Percentiles rank a stretch among this genome's conserved stretches.
Conservation (phyloP, 2,888 invertebrate species). For the Drosophila formosana region DNA sequence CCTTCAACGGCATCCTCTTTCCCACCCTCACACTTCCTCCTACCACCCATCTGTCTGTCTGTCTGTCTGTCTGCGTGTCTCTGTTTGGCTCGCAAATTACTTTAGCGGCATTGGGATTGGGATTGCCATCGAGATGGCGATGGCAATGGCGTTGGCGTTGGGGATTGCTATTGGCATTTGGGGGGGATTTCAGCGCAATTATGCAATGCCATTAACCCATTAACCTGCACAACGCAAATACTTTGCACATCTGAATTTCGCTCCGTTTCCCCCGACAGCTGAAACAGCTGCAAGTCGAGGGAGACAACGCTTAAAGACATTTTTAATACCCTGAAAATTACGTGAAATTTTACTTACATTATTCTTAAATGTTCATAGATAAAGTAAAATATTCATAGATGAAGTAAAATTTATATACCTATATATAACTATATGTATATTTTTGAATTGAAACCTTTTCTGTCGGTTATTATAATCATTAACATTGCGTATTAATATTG, state of each 20-base stretch:
- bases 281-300: background rate
- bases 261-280: background rate
- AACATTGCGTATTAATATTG: too few relatives aligned
- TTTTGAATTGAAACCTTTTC: too few relatives aligned
- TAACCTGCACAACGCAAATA: slow-evolving; percentile 57
- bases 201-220: slow-evolving; percentile 77
- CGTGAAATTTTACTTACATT: background rate
- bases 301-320: background rate
- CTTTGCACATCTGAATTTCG: slow-evolving; percentile 3
- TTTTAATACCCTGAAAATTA: background rate
- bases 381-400: too few relatives aligned
- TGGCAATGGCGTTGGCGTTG: slow-evolving; percentile 1
- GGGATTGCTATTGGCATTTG: slow-evolving; percentile 21
- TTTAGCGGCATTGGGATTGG: slow-evolving; percentile 51
- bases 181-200: slow-evolving; percentile 64
- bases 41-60: slow-evolving; percentile 7
- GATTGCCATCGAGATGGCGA: slow-evolving; percentile 1
- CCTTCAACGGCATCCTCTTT: background rate
- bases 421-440: too few relatives aligned
- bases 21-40: background rate
- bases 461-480: too few relatives aligned
- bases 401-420: too few relatives aligned
- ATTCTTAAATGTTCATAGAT: too few relatives aligned
- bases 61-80: slow-evolving; percentile 30
- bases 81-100: slow-evolving; percentile 71